Evolutionary conservation across 30 jellyfish, hydroid and myxozoan species (phyloP), one percentile per base, ranked within the genome.

Genomic region (Kudoa iwatai): DNA sequence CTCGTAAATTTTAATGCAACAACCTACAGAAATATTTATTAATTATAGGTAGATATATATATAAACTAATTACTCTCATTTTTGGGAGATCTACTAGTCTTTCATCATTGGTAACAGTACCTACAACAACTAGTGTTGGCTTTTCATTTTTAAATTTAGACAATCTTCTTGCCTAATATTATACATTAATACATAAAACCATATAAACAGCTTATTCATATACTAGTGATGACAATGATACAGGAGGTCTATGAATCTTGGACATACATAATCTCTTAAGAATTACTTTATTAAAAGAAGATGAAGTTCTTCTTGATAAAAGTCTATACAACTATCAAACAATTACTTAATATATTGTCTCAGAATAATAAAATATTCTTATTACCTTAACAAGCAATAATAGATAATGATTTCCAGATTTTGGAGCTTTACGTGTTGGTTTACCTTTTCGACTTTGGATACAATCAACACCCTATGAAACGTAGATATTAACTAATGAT

Each of bases 271-370:
- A 82, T 26, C 96, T 34, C 49, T 57, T 77, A 50, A 77, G 40
- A 43, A 77, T 39, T 33, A 77, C 88, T 53, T 65, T 56, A 44
- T 77, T 77, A 67, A 77, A 77, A n/a, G 59, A 10, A 15, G 96
- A 45, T 51, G 35, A 57, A 17, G 96, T 77, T 18, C 96, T 50
- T 23, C 96, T 64, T 3, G 96, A 87, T 34, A 77, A 65, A 53
- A 77, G 62, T 38, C 88, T 57, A 66, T 77, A 77, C 42, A 77
- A 55, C 96, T 77, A 47, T n/a, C n/a, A n/a, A n/a, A n/a, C n/a
- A n/a, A n/a, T n/a, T n/a, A n/a, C n/a, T n/a, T n/a, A n/a, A n/a
- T n/a, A n/a, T n/a, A n/a, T n/a, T n/a, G n/a, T n/a, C n/a, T n/a
- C n/a, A n/a, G n/a, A n/a, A n/a, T n/a, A n/a, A 1, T 23, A 32